Evolutionary conservation across 2,797 vertebrate genomes (phyloP).

Genomic region (Sebastes vulpes): DNA sequence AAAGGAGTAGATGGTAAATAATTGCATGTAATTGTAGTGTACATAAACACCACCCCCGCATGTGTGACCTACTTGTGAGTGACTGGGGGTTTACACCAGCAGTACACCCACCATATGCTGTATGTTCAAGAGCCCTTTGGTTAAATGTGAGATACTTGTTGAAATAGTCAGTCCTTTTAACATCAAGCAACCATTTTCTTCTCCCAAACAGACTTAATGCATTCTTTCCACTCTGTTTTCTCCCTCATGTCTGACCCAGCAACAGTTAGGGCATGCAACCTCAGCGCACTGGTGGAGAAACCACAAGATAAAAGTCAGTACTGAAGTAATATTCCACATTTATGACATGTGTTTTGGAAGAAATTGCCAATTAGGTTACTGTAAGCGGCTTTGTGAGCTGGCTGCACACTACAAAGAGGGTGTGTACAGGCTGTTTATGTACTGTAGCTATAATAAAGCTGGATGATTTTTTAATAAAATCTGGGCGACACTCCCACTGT

Average conservation of each 20-base stretch:
- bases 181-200: slow-evolving; percentile 28
- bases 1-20: slow-evolving; percentile 49
- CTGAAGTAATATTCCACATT: slow-evolving; percentile 47
- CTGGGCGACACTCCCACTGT: slow-evolving; percentile 19
- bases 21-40: slow-evolving; percentile 64
- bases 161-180: background rate
- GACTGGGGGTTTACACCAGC: slow-evolving; percentile 52
- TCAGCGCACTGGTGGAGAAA: slow-evolving; percentile 36
- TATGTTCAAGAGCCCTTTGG: slow-evolving; percentile 16
- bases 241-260: slow-evolving; percentile 52
- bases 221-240: slow-evolving; percentile 65
- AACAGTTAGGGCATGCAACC: slow-evolving; percentile 42
- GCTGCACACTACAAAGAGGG: background rate
- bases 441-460: slow-evolving; percentile 31
- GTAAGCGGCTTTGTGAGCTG: background rate
- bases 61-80: slow-evolving; percentile 77
- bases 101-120: slow-evolving; percentile 36
- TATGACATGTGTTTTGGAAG: slow-evolving; percentile 38
- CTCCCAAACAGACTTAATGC: slow-evolving; percentile 27
- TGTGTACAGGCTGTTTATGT: background rate
- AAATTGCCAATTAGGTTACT: slow-evolving; percentile 28
- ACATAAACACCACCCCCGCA: slow-evolving; percentile 47
- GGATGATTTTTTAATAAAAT: slow-evolving; percentile 16
- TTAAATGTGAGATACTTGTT: slow-evolving; percentile 37
- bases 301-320: slow-evolving; percentile 40